phyloP scores from a whole-genome alignment of 2,888 invertebrate genomes.

The Heliconius ismenius region DNA sequence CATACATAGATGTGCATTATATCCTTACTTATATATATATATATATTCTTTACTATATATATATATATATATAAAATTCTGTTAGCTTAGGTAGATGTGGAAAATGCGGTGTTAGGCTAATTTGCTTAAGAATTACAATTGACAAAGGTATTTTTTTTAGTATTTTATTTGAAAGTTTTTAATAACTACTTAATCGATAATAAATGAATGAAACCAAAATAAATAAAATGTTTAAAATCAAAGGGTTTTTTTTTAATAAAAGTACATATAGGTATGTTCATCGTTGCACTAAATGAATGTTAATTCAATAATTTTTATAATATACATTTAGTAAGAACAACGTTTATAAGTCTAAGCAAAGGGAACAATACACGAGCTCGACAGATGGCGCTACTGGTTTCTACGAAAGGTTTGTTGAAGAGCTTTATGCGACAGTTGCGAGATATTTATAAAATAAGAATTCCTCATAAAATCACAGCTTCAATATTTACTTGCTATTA shows the following conservation, averaged over 20 bases:
- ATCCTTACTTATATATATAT: too few relatives aligned
- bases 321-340: background rate
- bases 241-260: too few relatives aligned
- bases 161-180: background rate
- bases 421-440: slow-evolving; percentile 10
- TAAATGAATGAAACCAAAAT: background rate
- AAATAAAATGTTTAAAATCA: background rate
- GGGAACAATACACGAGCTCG: background rate
- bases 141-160: background rate
- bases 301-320: too few relatives aligned
- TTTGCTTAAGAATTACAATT: background rate
- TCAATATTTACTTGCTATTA: background rate
- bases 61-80: too few relatives aligned
- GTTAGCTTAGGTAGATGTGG: background rate
- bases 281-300: too few relatives aligned
- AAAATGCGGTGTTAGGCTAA: background rate
- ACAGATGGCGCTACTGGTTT: slow-evolving; percentile 28
- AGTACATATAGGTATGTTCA: too few relatives aligned
- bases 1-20: too few relatives aligned
- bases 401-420: background rate
- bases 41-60: too few relatives aligned
- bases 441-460: background rate
- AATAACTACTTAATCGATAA: background rate
- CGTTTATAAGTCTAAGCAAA: background rate
- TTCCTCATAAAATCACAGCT: background rate